Evolutionary conservation across 2,797 vertebrate genomes (phyloP), one percentile per base, ranked within the genome.

Genomic region (Synaphobranchus kaupii): DNA sequence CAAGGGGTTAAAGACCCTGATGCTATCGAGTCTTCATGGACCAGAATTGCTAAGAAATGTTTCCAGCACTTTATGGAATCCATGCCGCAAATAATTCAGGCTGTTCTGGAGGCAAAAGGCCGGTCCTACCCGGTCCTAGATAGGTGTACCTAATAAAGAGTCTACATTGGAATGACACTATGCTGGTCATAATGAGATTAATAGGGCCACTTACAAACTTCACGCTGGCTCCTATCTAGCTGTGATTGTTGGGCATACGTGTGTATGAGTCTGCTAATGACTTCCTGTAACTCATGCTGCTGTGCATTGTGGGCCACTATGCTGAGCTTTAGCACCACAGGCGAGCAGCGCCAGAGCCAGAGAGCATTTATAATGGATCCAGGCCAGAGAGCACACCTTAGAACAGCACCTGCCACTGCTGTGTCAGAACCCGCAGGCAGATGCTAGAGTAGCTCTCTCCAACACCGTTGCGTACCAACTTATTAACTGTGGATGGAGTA

Each of bases 391-490:
- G 63, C 56, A n/a, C 76, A 84, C 87, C 84, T 89, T 85, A 88
- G 63, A 31, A 78, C 58, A 63, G 60, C 86, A 87, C 81, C 82
- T 90, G 86, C 87, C 87, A 89, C 28, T 31, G 48, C 63, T 83
- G 52, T 85, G 60, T 84, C n/a, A 87, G 89, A 87, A 71, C 85
- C 84, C 54, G 34, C 50, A 47, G 86, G 60, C 91, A 93, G 90
- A 92, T 34, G 50, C 71, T 87, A 68, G 86, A 73, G 82, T 56
- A 85, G n/a, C 86, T 86, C 88, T 88, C 88, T 60, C 47, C 54
- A 44, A 84, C 83, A 85, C 88, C 71, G 34, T 22, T 3, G 50
- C 6, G 12, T 48, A 89, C 63, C 50, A 31, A 68, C n/a, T 84
- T 8, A 31, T n/a, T 34, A 5, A 71, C 68, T 31, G 28, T 71